Percentiles rank a stretch among this genome's conserved stretches.
phyloP scores from a whole-genome alignment of 2,797 vertebrate genomes.

The Syncerus caffer region DNA sequence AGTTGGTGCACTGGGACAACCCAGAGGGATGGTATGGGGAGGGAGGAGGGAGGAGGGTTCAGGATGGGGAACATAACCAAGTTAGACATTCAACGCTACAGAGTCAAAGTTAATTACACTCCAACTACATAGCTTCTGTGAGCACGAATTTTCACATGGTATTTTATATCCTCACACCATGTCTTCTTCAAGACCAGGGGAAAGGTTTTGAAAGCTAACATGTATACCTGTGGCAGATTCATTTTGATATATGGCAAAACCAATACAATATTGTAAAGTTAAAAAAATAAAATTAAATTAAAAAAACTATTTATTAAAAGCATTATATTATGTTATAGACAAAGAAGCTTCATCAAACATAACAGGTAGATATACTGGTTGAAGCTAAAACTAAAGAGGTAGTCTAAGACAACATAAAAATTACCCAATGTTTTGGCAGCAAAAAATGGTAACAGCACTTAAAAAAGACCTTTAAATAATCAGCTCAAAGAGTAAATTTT shows the following conservation, averaged over 20 bases:
- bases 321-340: background rate
- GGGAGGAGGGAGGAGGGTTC: no score
- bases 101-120: slow-evolving; percentile 10
- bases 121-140: background rate
- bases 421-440: background rate
- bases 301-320: background rate
- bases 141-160: background rate
- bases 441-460: background rate
- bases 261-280: no score
- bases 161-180: no score
- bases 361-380: background rate
- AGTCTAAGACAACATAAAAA: background rate
- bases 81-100: background rate
- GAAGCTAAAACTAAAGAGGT: background rate
- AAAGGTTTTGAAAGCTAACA: no score
- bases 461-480: background rate
- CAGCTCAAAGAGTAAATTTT: background rate
- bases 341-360: background rate
- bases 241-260: no score
- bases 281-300: no score
- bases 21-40: no score
- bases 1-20: no score
- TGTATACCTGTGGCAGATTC: no score
- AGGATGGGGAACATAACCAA: background rate
- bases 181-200: no score